phyloP scores from a whole-genome alignment of 2,113 vertebrate genomes.

The Passer montanus region DNA sequence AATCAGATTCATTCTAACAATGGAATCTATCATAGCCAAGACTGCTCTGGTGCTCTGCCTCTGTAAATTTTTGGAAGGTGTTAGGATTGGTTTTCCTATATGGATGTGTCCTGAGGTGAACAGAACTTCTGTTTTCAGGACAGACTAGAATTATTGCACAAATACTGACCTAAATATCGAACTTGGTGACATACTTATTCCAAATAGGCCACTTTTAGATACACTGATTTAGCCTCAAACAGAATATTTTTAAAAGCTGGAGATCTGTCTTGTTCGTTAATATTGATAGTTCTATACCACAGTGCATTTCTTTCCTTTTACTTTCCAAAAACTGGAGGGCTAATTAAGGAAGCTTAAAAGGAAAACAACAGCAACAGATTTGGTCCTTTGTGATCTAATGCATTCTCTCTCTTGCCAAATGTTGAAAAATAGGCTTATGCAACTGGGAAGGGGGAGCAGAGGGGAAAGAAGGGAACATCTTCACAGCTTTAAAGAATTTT shows the following conservation, averaged over 20 bases:
- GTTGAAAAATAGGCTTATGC: slow-evolving; percentile 42
- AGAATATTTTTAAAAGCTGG: slow-evolving; percentile 42
- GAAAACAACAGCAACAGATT: slow-evolving; percentile 26
- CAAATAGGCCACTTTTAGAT: slow-evolving; percentile 22
- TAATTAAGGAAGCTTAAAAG: slow-evolving; percentile 31
- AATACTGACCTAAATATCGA: background rate
- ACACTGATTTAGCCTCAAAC: slow-evolving; percentile 22
- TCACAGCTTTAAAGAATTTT: background rate
- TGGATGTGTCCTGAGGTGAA: background rate
- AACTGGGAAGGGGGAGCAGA: background rate
- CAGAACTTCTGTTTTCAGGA: background rate
- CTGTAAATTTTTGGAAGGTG: background rate
- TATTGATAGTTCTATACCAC: background rate
- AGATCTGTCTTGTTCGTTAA: slow-evolving; percentile 1
- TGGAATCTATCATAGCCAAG: background rate
- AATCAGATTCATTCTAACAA: background rate
- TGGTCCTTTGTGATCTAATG: slow-evolving; percentile 33
- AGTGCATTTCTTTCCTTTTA: background rate
- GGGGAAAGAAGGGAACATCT: background rate
- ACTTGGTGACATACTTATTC: slow-evolving; percentile 28
- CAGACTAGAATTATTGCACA: background rate
- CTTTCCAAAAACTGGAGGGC: slow-evolving; percentile 1
- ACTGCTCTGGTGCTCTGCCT: background rate
- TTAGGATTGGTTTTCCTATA: background rate
- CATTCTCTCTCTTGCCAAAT: background rate